Base-by-base conservation (phyloP, 2,888 invertebrate genomes). In the Prosopocoilus inquinatus region DNA sequence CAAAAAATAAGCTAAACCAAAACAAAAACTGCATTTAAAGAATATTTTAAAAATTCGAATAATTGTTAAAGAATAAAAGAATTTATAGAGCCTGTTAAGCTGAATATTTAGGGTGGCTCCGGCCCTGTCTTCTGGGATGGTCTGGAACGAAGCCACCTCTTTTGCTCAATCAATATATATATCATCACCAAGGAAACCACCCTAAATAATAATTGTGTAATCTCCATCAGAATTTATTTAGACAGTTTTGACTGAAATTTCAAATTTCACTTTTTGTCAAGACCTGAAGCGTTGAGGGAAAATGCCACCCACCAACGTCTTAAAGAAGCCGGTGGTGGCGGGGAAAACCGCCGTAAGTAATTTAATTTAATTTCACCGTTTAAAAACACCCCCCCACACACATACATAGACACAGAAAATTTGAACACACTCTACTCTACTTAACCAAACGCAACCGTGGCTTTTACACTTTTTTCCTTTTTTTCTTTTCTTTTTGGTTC, bases 241-340 rank as follows among this genome's bases (percentile, higher is more conserved):
- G 20, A 28, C 20, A 28, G 20, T 28, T 32, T 55, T 32, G 34
- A 28, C 20, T 28, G 20, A 5, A 28, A 28, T 28, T 28, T 28
- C 20, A 5, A 28, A 28, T 5, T 28, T 28, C 20, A 28, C 20
- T 28, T 28, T 28, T 28, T 28, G 20, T 28, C 20, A 28, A 28
- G 7, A 28, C 20, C 20, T 28, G 5, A 28, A 28, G 20, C 7
- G 20, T 5, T 28, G 1, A 7, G 20, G 47, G 33, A 66, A 56
- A 49, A 69, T 68, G 68, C 67, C 68, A 35, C 64, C 66, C 39
- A 61, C 66, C 36, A 46, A 59, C 33, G 47, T 57, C 1, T 53
- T 58, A 12, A 64, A 63, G 32, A 68, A 66, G 49, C 36, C 50
- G 12, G 46, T 52, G 11, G 50, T 49, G 16, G 46, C 58, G 16